Conservation (phyloP, 23 tunicate genomes). For the Styela clava region DNA sequence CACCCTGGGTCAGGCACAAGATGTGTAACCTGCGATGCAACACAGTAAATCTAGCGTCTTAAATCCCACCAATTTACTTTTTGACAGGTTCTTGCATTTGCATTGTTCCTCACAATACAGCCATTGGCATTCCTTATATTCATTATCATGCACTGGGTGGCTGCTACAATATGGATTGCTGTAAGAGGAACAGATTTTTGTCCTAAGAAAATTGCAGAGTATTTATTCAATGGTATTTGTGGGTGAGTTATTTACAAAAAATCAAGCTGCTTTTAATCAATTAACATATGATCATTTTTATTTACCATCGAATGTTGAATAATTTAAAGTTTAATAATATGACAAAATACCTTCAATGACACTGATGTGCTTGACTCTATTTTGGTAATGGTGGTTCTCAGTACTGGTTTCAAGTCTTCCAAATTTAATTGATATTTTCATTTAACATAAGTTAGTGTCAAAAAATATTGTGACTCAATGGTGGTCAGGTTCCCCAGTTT, state of each 20-base stretch:
- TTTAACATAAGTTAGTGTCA: too few species aligned
- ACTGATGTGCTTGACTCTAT: too few species aligned
- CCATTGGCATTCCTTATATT: constrained; percentile 50
- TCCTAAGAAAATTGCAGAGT: constrained; percentile 29
- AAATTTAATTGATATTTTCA: too few species aligned
- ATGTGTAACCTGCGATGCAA: too few species aligned
- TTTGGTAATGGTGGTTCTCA: too few species aligned
- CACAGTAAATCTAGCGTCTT: too few species aligned
- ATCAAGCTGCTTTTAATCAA: background rate
- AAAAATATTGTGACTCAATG: too few species aligned
- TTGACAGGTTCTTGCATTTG: constrained; percentile 83
- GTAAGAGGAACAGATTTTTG: constrained; percentile 52
- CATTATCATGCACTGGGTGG: constrained; percentile 42
- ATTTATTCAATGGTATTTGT: constrained; percentile 44
- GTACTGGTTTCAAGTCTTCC: too few species aligned
- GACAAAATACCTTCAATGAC: too few species aligned
- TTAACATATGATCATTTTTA: background rate
- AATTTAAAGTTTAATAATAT: background rate
- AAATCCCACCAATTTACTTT: too few species aligned
- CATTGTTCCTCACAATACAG: constrained; percentile 55
- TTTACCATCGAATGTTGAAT: background rate
- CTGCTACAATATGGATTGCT: constrained; percentile 30
- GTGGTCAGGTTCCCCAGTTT: too few species aligned
- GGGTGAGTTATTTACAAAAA: constrained; percentile 52
- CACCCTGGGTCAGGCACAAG: too few species aligned